Percentiles rank a stretch among this genome's conserved stretches.
These are phyloP conservation scores for Alviniconcha marisindica DNA, from an alignment of 1,140 invertebrate species.

Conservation along the genomic window DNA sequence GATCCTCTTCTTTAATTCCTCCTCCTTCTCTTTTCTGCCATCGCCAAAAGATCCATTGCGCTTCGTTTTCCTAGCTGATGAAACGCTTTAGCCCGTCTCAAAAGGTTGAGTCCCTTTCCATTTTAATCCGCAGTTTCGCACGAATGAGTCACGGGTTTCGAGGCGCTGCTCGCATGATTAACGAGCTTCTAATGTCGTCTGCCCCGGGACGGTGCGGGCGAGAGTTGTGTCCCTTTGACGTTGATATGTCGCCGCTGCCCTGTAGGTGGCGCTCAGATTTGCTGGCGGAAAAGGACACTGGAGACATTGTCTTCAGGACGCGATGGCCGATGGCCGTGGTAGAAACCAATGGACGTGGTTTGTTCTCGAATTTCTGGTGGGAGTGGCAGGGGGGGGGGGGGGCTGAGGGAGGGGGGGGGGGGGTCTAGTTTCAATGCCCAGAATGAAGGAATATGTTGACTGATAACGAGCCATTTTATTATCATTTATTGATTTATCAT, in stretches of 20 bases:
- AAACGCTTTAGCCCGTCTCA: constrained; percentile 38
- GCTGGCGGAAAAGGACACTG: not conserved
- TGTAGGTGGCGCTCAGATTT: constrained; percentile 18
- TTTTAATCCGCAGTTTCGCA: constrained; percentile 35
- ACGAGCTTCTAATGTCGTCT: constrained; percentile 36
- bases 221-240: constrained; percentile 33
- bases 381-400: not conserved
- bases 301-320: too few species aligned
- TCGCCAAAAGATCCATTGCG: constrained; percentile 24
- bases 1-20: constrained; percentile 20
- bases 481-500: too few species aligned
- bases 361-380: not conserved
- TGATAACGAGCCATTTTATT: too few species aligned
- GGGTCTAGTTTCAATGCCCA: too few species aligned
- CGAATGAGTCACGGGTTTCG: constrained; percentile 24
- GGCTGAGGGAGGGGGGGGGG: not conserved
- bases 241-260: constrained; percentile 35
- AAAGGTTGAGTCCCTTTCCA: constrained; percentile 40
- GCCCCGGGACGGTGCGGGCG: not conserved
- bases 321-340: too few species aligned
- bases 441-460: too few species aligned
- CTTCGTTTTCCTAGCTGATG: constrained; percentile 36
- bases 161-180: constrained; percentile 27
- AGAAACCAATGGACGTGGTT: too few species aligned
- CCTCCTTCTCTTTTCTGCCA: not conserved